Evolutionary conservation across 92 coral and sea anemone genomes (phyloP), one percentile per base, ranked within the genome.

Genomic region (Meandrina meandrites): DNA sequence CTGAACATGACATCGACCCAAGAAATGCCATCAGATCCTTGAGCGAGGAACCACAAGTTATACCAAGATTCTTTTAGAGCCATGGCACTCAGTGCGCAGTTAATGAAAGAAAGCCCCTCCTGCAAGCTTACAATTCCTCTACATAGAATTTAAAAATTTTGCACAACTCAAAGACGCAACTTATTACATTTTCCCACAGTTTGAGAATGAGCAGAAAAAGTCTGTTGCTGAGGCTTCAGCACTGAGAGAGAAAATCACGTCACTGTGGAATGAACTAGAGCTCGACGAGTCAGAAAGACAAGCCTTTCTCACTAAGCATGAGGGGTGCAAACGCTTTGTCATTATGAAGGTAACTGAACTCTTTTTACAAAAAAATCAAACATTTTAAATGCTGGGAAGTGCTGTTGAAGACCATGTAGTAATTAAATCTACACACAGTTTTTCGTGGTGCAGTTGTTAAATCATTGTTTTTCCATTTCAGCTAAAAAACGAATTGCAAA

Each of bases 211-310:
- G 78, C 92, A 95, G 78, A 89, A 88, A 42, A 88, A 88, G 31
- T 90, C 91, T 47, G 47, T 87, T 13, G 78, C 85, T 45, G 93
- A 85, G 42, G 93, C 94, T 8, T 81, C 90, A 16, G 89, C 82
- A 36, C 92, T 97, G n/a, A 88, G 91, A 40, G 98, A 93, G 53
- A 89, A 90, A 24, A 79, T 91, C 66, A 91, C 91, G 62, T 91
- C 98, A 17, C 91, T 97, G 31, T 95, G 97, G 97, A 74, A 31
- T 32, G 95, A 97, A 81, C 95, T 97, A 22, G 99, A 95, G 28
- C 72, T 97, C 0, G 91, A 91, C 21, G 92, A 92, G 36, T 58
- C 62, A n/a, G 95, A 93, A 76, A 91, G 87, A 90, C 60, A 90
- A 78, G 74, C 82, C 6, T 95, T 92, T 69, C 79, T 85, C 22